Base-by-base conservation (phyloP, 2,888 invertebrate genomes). In the Drosophila suboccidentalis region DNA sequence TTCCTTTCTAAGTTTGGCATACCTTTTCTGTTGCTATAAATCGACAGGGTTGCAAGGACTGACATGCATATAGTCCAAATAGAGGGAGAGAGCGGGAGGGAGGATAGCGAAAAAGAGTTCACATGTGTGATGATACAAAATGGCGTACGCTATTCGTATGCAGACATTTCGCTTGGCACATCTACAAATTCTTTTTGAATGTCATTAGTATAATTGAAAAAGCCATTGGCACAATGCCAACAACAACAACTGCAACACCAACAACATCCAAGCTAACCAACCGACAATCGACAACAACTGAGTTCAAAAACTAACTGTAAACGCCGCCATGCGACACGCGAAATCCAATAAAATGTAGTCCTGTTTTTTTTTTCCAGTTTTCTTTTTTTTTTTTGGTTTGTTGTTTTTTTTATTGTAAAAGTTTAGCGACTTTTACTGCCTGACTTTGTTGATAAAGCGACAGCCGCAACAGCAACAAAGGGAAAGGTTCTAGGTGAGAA, bases 151-250 rank as follows among this genome's bases (percentile, higher is more conserved):
- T 59, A 61, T 78, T 79, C 71, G 77, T 72, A 66, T 80, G 72
- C 74, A 80, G 80, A 69, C 81, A 80, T 78, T 80, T 80, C 75
- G 72, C 46, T 83, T 84, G 88, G 86, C 84, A 87, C 78, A 80
- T 78, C 86, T 72, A 85, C 84, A 86, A 85, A 88, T 85, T 83
- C 88, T 87, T 86, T 84, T 86, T 85, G 89, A 86, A 86, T 86
- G 86, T 86, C 85, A 86, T 86, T 86, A 86, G 85, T 81, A 87
- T 86, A 86, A 86, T 86, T 86, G 85, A 86, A 86, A 86, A 86
- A 87, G 87, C 83, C 86, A 84, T 87, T 89, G 85, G 85, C 89
- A 70, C 66, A 73, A 65, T 53, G 82, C 85, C 85, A 86, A 74
- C 82, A 82, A 74, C 82, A 82, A 83, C 62, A 76, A 71, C 50